A percentile compares a stretch with the other conserved stretches of the same genome.
phyloP scores from a whole-genome alignment of 2,888 invertebrate species.

The Lasiommata megera region DNA sequence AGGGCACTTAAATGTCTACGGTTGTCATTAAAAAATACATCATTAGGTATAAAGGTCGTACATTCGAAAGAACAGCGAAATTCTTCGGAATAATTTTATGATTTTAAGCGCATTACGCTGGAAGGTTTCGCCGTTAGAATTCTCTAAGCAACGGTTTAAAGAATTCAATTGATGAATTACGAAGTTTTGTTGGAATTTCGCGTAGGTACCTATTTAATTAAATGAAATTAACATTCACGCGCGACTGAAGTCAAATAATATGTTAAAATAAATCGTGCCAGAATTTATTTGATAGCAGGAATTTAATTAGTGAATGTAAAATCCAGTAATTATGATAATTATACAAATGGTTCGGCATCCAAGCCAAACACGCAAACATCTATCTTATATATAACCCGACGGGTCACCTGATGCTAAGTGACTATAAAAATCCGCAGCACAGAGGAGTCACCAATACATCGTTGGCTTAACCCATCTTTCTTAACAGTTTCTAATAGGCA shows the following conservation, averaged over 20 bases:
- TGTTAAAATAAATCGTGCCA: neutral
- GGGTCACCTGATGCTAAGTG: too few species aligned
- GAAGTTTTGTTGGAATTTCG: constrained; percentile 16
- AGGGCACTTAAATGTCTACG: neutral
- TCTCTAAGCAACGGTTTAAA: constrained; percentile 19
- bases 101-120: constrained; percentile 19
- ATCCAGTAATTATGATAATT: too few species aligned
- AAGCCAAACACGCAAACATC: too few species aligned
- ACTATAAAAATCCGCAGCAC: too few species aligned
- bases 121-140: constrained; percentile 18
- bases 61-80: neutral
- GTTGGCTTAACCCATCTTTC: too few species aligned
- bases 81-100: constrained; percentile 12
- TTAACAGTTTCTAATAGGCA: too few species aligned
- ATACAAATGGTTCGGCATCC: too few species aligned
- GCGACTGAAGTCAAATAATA: neutral
- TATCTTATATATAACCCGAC: too few species aligned
- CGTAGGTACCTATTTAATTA: neutral
- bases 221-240: constrained; percentile 1
- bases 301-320: neutral
- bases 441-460: too few species aligned
- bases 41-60: neutral
- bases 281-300: neutral
- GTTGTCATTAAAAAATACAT: neutral
- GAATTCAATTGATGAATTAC: constrained; percentile 23